Base-by-base conservation (phyloP, 2,888 invertebrate species). In the Eupithecia tripunctaria region DNA sequence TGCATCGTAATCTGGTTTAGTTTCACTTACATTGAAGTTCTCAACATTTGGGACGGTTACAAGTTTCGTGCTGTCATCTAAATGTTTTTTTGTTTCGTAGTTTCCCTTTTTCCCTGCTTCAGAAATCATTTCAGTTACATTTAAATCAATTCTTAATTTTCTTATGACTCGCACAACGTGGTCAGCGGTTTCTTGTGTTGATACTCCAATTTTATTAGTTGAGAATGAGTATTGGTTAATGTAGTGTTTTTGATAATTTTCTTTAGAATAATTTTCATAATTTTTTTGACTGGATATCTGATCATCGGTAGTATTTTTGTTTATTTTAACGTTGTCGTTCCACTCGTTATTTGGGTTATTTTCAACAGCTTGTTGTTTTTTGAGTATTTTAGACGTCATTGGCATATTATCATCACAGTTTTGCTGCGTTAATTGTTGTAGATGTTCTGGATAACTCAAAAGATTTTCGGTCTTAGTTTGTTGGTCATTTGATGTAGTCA, bases 81-180 rank as follows among this genome's bases (percentile, higher is more conserved):
- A 21, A 51, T 3, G 10, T 21, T 51, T 51, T 62, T 27, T n/a
- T 32, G 25, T 27, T 71, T 56, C 62, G 47, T 38, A 2, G 60
- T 70, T 66, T 51, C n/a, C 47, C 36, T 8, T 51, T 71, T 56
- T 71, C 5, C 66, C 56, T 27, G 69, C 29, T 60, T 65, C 62
- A 21, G 68, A 67, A 51, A 86, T 72, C 69, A 88, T 87, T 86
- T 89, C 86, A 56, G 88, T 90, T n/a, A 93, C 77, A 75, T 91
- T 85, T 21, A 92, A 76, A 78, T 92, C 87, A 67, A 94, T 78
- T 83, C 88, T 87, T 18, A 92, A 62, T 81, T 87, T 89, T 75
- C 88, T 88, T 67, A 90, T 84, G 41, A 91, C 80, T 72, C 84
- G 81, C 43, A 91, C 76, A 68, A 84, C 78, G 76, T 83, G 80